Evolutionary conservation across 2,888 invertebrate species (phyloP).

Genomic region (Allacma fusca): DNA sequence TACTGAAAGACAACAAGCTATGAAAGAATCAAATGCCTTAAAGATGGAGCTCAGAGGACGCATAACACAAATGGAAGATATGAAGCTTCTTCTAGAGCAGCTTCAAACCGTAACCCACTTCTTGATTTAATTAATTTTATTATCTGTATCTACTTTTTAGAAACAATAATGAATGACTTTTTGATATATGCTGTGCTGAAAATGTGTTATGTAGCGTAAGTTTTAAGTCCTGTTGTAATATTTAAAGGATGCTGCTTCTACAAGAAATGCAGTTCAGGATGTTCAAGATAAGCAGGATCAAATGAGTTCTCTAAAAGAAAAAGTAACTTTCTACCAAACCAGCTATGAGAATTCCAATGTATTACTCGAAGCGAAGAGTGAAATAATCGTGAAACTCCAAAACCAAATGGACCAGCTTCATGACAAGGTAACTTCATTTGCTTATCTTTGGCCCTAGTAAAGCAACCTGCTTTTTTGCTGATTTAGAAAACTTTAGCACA

Average conservation of each 20-base stretch:
- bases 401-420: constrained; percentile 56
- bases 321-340: constrained; percentile 54
- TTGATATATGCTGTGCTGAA: no score
- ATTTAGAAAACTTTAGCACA: no score
- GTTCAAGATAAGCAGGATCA: constrained; percentile 57
- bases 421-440: constrained; percentile 57
- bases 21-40: constrained; percentile 53
- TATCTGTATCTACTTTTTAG: no score
- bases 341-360: constrained; percentile 54
- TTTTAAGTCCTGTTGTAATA: no score
- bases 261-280: constrained; percentile 42
- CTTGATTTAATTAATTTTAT: no score
- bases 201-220: neutral
- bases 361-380: constrained; percentile 53
- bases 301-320: constrained; percentile 50
- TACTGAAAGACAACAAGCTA: constrained; percentile 54
- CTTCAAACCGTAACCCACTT: constrained; percentile 55
- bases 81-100: constrained; percentile 53
- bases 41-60: constrained; percentile 55
- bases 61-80: constrained; percentile 55
- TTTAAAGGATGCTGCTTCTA: constrained; percentile 30
- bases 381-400: constrained; percentile 55
- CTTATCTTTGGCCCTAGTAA: no score
- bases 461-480: neutral
- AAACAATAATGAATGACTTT: no score